These are phyloP conservation scores for Calameuta idolon DNA, from an alignment of 2,888 invertebrate genomes.

Conservation along the genomic window DNA sequence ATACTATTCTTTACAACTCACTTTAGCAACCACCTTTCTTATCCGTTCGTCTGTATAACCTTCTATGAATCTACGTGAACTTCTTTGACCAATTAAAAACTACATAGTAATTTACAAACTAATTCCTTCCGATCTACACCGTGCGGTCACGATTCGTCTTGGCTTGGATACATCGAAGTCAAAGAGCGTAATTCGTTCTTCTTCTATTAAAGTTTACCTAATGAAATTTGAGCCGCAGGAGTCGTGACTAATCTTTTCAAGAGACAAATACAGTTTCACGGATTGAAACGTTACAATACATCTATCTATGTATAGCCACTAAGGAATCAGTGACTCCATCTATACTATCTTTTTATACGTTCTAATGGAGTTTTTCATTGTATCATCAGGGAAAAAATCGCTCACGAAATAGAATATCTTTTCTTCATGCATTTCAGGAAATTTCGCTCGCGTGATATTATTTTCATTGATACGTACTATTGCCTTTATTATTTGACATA, in stretches of 20 bases:
- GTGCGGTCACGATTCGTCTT: not conserved
- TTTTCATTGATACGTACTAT: not conserved
- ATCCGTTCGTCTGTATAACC: not conserved
- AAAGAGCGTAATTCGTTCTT: not conserved
- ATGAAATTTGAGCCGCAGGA: not conserved
- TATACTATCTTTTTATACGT: not conserved
- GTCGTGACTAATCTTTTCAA: not conserved
- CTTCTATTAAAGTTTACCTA: not conserved
- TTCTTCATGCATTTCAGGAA: too few relatives aligned
- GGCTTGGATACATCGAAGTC: not conserved
- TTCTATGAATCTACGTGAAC: not conserved
- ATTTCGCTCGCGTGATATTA: not conserved
- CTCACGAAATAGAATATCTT: too few relatives aligned
- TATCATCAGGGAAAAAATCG: not conserved
- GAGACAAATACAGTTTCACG: not conserved
- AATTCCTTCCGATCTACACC: not conserved
- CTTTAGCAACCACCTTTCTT: conserved; percentile 7
- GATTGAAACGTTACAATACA: not conserved
- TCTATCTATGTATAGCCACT: not conserved
- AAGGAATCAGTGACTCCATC: not conserved
- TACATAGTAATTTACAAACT: not conserved
- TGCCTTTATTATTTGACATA: not conserved
- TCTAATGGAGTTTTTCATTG: not conserved
- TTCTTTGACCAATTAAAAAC: conserved; percentile 1
- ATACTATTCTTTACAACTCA: conserved; percentile 50